These are phyloP conservation scores for Acrocyrtus sp. DNA, from an alignment of 2,888 invertebrate species.

Conservation along the genomic window DNA sequence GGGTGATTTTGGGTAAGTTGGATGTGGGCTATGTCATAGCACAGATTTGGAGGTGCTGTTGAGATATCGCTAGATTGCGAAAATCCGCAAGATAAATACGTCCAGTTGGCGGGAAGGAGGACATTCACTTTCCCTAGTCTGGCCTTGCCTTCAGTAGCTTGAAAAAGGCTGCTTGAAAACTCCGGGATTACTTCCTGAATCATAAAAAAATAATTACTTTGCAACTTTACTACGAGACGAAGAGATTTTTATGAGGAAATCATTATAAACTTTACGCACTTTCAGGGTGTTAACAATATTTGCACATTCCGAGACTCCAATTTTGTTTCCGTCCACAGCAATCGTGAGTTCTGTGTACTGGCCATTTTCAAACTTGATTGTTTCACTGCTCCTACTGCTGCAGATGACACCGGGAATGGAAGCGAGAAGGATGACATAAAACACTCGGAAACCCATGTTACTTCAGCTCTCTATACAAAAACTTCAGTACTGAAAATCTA, in stretches of 20 bases:
- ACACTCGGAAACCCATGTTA: not conserved
- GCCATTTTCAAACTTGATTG: constrained; percentile 49
- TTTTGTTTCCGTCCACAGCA: constrained; percentile 34
- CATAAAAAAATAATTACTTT: constrained; percentile 51
- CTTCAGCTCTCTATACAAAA: not conserved
- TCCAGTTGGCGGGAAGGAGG: constrained; percentile 72
- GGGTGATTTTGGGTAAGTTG: constrained; percentile 56
- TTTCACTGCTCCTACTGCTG: too few species aligned
- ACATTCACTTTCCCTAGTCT: constrained; percentile 71
- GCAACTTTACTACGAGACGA: too few species aligned
- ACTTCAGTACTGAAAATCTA: not conserved
- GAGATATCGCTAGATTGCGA: not conserved
- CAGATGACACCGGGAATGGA: too few species aligned
- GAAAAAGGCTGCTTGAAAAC: constrained; percentile 71
- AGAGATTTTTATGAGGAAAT: too few species aligned
- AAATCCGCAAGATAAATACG: not conserved
- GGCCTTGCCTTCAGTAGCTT: constrained; percentile 71
- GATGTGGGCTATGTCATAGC: constrained; percentile 37
- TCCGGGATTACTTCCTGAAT: constrained; percentile 70
- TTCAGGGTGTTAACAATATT: not conserved
- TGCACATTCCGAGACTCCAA: not conserved
- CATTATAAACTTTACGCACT: not conserved
- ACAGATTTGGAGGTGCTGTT: not conserved
- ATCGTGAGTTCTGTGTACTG: constrained; percentile 46
- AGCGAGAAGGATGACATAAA: constrained; percentile 4